Conservation (phyloP, 2,113 vertebrate species). For the Cranoglanis bouderius region DNA sequence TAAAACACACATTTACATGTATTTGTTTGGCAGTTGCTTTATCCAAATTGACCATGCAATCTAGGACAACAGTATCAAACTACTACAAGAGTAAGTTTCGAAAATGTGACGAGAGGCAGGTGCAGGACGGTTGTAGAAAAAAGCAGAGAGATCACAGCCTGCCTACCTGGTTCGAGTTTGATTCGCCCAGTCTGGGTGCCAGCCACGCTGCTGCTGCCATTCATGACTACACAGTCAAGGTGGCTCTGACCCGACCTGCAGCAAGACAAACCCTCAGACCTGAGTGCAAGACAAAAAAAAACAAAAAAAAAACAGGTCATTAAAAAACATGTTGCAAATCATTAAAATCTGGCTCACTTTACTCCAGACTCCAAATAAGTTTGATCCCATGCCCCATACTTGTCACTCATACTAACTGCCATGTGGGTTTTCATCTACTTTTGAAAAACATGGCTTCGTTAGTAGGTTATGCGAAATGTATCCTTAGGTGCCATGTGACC, state of each 20-base stretch:
- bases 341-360: background rate
- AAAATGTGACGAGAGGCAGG: background rate
- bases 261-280: background rate
- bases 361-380: background rate
- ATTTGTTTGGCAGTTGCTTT: slow-evolving; percentile 16
- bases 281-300: background rate
- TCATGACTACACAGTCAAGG: slow-evolving; percentile 68
- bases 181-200: slow-evolving; percentile 59
- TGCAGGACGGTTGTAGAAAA: background rate
- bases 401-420: background rate
- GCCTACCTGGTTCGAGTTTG: slow-evolving; percentile 63
- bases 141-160: background rate
- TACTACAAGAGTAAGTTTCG: background rate
- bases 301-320: background rate
- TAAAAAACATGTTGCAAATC: background rate
- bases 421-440: background rate
- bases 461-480: background rate
- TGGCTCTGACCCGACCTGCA: slow-evolving; percentile 43
- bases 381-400: background rate
- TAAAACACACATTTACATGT: background rate
- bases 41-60: background rate
- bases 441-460: background rate
- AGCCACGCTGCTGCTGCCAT: slow-evolving; percentile 70
- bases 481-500: background rate
- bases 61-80: background rate